A percentile compares a stretch with the other conserved stretches of the same genome.
Conservation (phyloP, 23 tunicate species). For the Halocynthia aurantium region DNA sequence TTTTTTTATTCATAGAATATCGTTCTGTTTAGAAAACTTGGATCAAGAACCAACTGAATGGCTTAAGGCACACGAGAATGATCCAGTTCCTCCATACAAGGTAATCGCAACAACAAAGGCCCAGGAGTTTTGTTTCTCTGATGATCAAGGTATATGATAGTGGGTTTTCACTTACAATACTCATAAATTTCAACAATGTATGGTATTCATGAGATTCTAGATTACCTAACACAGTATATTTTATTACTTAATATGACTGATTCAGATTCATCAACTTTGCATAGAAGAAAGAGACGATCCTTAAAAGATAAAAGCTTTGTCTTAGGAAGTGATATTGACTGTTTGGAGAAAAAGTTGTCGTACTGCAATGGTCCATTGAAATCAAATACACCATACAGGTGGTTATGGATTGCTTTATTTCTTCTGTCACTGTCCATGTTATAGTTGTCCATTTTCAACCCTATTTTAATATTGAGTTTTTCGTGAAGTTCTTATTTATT, state of each 20-base stretch:
- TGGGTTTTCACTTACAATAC: too few species aligned
- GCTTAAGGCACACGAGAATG: conserved; percentile 16
- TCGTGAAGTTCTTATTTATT: neutral
- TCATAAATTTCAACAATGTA: too few species aligned
- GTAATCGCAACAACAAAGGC: conserved; percentile 33
- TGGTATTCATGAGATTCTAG: too few species aligned
- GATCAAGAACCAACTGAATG: conserved; percentile 36
- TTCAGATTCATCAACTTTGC: too few species aligned
- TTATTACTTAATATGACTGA: too few species aligned
- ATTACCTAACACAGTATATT: too few species aligned
- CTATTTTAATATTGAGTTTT: too few species aligned
- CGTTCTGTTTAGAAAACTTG: conserved; percentile 23
- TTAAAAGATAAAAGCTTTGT: conserved; percentile 24
- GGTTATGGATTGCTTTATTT: neutral
- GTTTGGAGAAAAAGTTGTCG: conserved; percentile 1
- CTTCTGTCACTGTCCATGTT: neutral
- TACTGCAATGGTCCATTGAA: conserved; percentile 68
- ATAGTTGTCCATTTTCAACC: neutral
- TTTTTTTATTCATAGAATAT: neutral
- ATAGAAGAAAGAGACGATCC: conserved; percentile 22
- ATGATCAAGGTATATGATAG: neutral
- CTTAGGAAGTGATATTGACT: conserved; percentile 31
- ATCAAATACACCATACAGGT: conserved; percentile 65
- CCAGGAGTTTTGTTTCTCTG: neutral
- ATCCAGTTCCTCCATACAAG: conserved; percentile 53